These are phyloP conservation scores for Spialia ferax DNA, from an alignment of 2,888 invertebrate species.

Conservation along the genomic window DNA sequence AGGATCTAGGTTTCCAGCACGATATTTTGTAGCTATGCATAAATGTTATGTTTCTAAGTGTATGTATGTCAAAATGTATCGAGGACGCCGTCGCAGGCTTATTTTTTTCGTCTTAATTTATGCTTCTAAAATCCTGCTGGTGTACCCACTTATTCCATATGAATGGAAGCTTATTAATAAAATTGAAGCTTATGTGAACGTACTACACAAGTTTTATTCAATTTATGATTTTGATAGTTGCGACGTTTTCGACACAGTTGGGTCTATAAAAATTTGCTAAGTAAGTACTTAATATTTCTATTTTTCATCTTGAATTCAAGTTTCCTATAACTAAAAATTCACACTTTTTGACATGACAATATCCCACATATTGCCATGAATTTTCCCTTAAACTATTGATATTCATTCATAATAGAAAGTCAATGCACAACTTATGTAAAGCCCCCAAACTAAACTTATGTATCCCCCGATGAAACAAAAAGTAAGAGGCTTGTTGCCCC, in stretches of 20 bases:
- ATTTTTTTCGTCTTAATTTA: slow-evolving; percentile 10
- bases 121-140: neutral
- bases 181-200: neutral
- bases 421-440: slow-evolving; percentile 12
- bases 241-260: neutral
- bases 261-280: too few species aligned
- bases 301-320: too few species aligned
- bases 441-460: too few species aligned
- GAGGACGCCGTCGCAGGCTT: slow-evolving; percentile 54
- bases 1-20: slow-evolving; percentile 79
- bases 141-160: neutral
- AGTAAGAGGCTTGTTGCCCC: slow-evolving; percentile 74
- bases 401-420: neutral
- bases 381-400: neutral
- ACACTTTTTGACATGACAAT: neutral
- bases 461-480: slow-evolving; percentile 57
- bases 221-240: neutral
- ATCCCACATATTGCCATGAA: too few species aligned
- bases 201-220: neutral
- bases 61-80: slow-evolving; percentile 67
- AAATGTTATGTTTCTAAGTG: slow-evolving; percentile 62
- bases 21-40: slow-evolving; percentile 67
- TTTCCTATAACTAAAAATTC: neutral
- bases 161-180: neutral
- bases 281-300: too few species aligned